Percentiles rank a stretch among this genome's conserved stretches.
Evolutionary conservation across 1,140 invertebrate genomes (phyloP).

Genomic region (Pollicipes pollicipes): DNA sequence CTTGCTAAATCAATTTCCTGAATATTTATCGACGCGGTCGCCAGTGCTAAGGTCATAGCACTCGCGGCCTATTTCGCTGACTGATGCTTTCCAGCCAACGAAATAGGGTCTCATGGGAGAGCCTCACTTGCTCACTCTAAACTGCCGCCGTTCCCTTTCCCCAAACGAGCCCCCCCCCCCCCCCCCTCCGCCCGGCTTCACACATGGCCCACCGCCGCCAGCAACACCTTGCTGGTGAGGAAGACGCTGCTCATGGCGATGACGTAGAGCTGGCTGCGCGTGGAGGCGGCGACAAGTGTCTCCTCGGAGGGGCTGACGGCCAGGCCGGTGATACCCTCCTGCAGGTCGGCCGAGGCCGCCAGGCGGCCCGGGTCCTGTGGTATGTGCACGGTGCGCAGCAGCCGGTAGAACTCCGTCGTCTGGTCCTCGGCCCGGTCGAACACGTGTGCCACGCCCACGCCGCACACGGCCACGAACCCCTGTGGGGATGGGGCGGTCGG

Average conservation of each 20-base stretch:
- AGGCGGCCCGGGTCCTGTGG: not conserved
- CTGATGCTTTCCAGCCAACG: too few relatives aligned
- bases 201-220: too few relatives aligned
- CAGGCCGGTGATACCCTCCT: not conserved
- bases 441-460: not conserved
- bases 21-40: too few relatives aligned
- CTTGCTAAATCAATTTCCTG: too few relatives aligned
- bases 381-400: not conserved
- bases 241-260: not conserved
- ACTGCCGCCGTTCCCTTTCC: too few relatives aligned
- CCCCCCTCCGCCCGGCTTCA: too few relatives aligned
- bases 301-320: not conserved
- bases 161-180: too few relatives aligned
- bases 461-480: not conserved
- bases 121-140: too few relatives aligned
- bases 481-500: not conserved
- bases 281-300: not conserved
- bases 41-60: too few relatives aligned
- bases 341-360: not conserved
- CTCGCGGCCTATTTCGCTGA: too few relatives aligned
- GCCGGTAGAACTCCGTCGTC: not conserved
- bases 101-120: too few relatives aligned
- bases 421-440: not conserved
- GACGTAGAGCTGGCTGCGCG: not conserved
- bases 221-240: not conserved